phyloP scores from a whole-genome alignment of 1,140 invertebrate genomes.

The Phortica variegata region DNA sequence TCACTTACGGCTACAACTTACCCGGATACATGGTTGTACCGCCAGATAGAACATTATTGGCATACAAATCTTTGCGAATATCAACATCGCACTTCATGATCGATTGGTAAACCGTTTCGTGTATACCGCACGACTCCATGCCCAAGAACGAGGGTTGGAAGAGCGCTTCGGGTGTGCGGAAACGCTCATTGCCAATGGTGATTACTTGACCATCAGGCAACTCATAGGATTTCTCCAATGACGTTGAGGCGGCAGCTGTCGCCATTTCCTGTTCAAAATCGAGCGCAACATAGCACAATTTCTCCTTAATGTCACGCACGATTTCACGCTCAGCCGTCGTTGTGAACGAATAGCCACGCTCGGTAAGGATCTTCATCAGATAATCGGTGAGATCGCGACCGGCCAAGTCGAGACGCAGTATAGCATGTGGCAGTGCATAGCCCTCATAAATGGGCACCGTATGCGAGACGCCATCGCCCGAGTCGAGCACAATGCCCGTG shows the following conservation, averaged over 20 bases:
- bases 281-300: conserved; percentile 76
- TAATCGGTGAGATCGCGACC: conserved; percentile 84
- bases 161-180: conserved; percentile 86
- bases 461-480: conserved; percentile 81
- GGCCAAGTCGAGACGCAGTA: too few species aligned
- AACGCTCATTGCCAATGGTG: conserved; percentile 90
- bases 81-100: too few species aligned
- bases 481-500: conserved; percentile 76
- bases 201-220: too few species aligned
- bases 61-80: conserved; percentile 85
- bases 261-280: conserved; percentile 84
- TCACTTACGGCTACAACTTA: conserved; percentile 34
- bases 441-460: too few species aligned
- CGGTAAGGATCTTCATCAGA: too few species aligned
- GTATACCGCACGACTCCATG: too few species aligned
- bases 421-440: too few species aligned
- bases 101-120: too few species aligned
- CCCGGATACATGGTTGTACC: conserved; percentile 90
- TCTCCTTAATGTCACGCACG: too few species aligned
- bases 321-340: conserved; percentile 75
- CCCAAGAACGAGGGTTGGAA: conserved; percentile 86
- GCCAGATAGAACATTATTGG: conserved; percentile 84
- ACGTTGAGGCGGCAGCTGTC: too few species aligned
- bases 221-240: conserved; percentile 81
- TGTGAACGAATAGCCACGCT: conserved; percentile 71